Base-by-base conservation (phyloP, 1,140 invertebrate genomes). In the Solen grandis region DNA sequence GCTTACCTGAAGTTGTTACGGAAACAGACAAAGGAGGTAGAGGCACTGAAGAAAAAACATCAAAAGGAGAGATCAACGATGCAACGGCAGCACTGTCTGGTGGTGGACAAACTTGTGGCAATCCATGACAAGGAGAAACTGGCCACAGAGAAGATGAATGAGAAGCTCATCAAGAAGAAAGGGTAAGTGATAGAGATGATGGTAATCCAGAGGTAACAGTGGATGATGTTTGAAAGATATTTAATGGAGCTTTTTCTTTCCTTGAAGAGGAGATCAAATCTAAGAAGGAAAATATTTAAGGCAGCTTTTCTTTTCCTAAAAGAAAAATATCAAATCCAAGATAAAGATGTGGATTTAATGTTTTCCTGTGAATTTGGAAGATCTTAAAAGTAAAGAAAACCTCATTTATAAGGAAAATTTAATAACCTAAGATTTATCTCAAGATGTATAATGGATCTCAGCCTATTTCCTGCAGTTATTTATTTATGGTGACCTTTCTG, bases 11-110 rank as follows among this genome's bases (percentile, higher is more conserved):
- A 99, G 93, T 95, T 97, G n/a, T 95, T 96, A 46, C 96, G 97
- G 88, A 99, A 99, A 90, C 98, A 99, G 86, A 96, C 97, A 90
- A 99, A 99, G 90, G 98, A 99, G 87, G 89, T 98, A 75, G 98
- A 99, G 82, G 93, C 96, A 13, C 93, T 99, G 91, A 96, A 95
- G 89, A 99, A 99, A 89, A 95, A 96, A 77, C 98, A 99, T 84
- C 94, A 96, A 78, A 99, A 99, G 91, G 98, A 99, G 92, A 95
- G 97, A 89, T 94, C 96, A 82, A 92, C 95, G 22, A 95, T 99
- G 88, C 98, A 99, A 92, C 99, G 99, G 91, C 94, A 96, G 31
- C 99, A 99, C 90, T 98, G 97, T 92, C 94, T 95, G n/a, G 96
- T 97, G 31, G 96, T 99, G 66, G 98, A 99, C 91, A 99, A 99